Conservation (phyloP, 2,113 vertebrate species). For the Nerophis lumbriciformis region DNA sequence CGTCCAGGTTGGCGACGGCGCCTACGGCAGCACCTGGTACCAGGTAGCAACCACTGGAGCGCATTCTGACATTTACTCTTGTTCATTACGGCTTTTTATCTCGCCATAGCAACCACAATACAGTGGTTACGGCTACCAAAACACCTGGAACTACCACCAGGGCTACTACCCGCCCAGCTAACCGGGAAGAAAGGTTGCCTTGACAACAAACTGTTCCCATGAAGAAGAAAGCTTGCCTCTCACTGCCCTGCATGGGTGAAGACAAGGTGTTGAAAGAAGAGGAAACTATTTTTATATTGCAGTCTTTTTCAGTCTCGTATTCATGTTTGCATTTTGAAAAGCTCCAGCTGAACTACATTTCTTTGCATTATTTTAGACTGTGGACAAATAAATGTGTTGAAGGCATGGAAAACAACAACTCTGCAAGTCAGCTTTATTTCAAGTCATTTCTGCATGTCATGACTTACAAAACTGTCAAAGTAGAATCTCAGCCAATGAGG, state of each 20-base stretch:
- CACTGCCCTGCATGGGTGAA: constrained; percentile 24
- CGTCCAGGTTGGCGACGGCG: constrained; percentile 52
- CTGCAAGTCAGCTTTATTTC: constrained; percentile 5
- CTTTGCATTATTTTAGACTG: too few species aligned
- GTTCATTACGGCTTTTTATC: constrained; percentile 1
- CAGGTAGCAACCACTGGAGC: constrained; percentile 61
- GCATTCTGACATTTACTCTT: neutral
- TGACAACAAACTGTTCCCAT: constrained; percentile 27
- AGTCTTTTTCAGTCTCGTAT: constrained; percentile 50
- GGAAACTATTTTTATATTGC: constrained; percentile 62
- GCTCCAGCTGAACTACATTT: too few species aligned
- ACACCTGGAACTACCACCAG: constrained; percentile 77
- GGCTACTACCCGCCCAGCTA: constrained; percentile 76
- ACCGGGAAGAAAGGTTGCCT: constrained; percentile 3
- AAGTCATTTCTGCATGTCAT: constrained; percentile 31
- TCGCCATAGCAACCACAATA: constrained; percentile 68
- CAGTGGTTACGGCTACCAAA: constrained; percentile 70
- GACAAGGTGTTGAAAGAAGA: constrained; percentile 6
- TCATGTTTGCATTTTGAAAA: neutral
- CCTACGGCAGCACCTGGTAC: constrained; percentile 71
- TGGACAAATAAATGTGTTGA: neutral
- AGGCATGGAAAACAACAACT: neutral
- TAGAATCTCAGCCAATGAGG: constrained; percentile 46
- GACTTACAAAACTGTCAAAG: constrained; percentile 48
- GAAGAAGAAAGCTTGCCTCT: constrained; percentile 21